Evolutionary conservation across 2,113 vertebrate genomes (phyloP), one percentile per base, ranked within the genome.

Genomic region (Merops nubicus): DNA sequence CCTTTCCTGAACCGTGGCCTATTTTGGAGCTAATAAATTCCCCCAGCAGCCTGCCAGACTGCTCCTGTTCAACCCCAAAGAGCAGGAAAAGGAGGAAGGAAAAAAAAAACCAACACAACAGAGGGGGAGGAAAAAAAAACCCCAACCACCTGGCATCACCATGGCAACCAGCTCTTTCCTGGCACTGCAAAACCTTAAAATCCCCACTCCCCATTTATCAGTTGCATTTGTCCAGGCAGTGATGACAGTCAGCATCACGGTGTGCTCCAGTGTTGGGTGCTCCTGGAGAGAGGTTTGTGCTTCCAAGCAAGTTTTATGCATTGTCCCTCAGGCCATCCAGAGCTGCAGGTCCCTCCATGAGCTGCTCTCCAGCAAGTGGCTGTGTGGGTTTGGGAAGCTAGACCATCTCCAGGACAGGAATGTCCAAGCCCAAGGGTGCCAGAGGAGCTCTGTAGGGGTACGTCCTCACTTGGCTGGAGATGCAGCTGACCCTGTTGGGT

Each of bases 141-240:
- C 12, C 11, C 3, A n/a, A n/a, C n/a, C n/a, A n/a, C 43, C 20
- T 68, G 34, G 53, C 53, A 91, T 97, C 77, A 5, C 96, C 92
- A 97, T 97, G 89, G 89, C 91, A 97, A 97, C 96, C 12, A 54
- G 68, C 59, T 88, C 38, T 25, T 91, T 64, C 57, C 70, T 18
- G 18, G 56, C 11, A 18, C 72, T 64, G 67, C 64, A 63, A 83
- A 77, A 23, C 67, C 84, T 89, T 59, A 7, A 14, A 23, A 68
- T 51, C 34, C 95, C 91, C 60, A 57, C 75, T 95, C 70, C 94
- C 80, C 78, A 33, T 90, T 93, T 77, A 42, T 28, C 48, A 50
- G 72, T 10, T 6, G 40, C 6, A 1, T 31, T 64, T 43, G 10
- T 31, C 48, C 65, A 67, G 60, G 80, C 31, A 26, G 2, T 1